Evolutionary conservation across 92 coral and sea anemone species (phyloP), one percentile per base, ranked within the genome.

Genomic region (Pocillopora grandis): DNA sequence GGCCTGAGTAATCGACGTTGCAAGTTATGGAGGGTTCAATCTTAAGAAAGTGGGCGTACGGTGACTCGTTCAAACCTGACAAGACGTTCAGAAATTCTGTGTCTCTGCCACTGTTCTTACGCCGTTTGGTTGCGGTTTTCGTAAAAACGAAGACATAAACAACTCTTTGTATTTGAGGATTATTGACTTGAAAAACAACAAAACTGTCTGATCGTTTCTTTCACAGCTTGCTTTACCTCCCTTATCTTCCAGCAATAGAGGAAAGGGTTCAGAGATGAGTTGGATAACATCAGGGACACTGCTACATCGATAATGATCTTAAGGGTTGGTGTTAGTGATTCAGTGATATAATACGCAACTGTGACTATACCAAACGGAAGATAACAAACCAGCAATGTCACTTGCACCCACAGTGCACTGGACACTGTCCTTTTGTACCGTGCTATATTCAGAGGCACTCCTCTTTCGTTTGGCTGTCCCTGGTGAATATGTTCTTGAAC

Each of bases 381-480:
- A 63, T 63, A 78, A 48, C 82, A 78, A 19, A 49, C 42, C 23
- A 78, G n/a, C 16, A 78, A 52, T 36, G 72, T 21, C n/a, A 78
- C 2, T 55, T 78, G 82, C 19, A 65, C 35, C 72, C 72, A 78
- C 71, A 78, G n/a, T 21, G 71, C 71, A 64, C 36, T 78, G 15
- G 58, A 64, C 62, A 73, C 77, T 55, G 77, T 55, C 36, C 56
- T 73, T 52, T 19, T 73, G 77, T 73, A 73, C 20, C 63, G 77
- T 21, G 77, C 63, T 73, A 73, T 49, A 55, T 73, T 73, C 18
- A 73, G 63, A 20, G n/a, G 9, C 3, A 33, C 18, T 35, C 73
- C 73, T 69, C 49, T 52, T 69, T 20, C 55, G 23, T 1, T 69
- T 20, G 52, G n/a, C 36, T 69, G 73, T 35, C 20, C 55, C 17